Evolutionary conservation across 2,888 invertebrate genomes (phyloP).

Genomic region (Agrotis clavis): DNA sequence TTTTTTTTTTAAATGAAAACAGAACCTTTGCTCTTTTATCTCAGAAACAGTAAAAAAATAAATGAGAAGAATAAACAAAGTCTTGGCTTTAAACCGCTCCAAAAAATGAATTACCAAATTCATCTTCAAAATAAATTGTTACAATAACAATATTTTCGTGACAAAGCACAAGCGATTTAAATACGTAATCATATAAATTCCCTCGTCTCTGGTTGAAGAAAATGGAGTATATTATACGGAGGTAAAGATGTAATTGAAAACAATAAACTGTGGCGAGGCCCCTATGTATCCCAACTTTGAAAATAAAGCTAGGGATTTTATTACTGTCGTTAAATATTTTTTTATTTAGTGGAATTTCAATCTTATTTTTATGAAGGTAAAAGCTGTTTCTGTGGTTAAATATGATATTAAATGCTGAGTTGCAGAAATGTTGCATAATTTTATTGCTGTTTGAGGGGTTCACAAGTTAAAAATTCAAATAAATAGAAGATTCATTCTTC

Average conservation of each 20-base stretch:
- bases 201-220: constrained; percentile 32
- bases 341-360: constrained; percentile 33
- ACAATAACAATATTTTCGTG: constrained; percentile 37
- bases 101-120: constrained; percentile 23
- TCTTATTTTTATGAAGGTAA: constrained; percentile 21
- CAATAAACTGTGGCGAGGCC: constrained; percentile 66
- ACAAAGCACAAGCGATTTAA: constrained; percentile 50
- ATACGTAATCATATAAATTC: constrained; percentile 47
- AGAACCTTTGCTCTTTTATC: not conserved
- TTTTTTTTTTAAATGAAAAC: not conserved
- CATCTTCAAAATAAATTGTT: constrained; percentile 38
- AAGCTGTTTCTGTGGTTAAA: not conserved
- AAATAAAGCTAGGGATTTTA: constrained; percentile 38
- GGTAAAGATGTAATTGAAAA: constrained; percentile 68
- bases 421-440: constrained; percentile 31
- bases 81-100: too few relatives aligned
- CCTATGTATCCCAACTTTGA: constrained; percentile 42
- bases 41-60: not conserved
- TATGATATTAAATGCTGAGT: constrained; percentile 2
- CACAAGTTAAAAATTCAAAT: not conserved
- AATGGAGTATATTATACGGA: constrained; percentile 47
- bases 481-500: constrained; percentile 1
- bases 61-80: too few relatives aligned
- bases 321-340: constrained; percentile 41
- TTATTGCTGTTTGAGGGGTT: constrained; percentile 25